phyloP scores from a whole-genome alignment of 2,888 invertebrate genomes.

The Pegoplata infirma region DNA sequence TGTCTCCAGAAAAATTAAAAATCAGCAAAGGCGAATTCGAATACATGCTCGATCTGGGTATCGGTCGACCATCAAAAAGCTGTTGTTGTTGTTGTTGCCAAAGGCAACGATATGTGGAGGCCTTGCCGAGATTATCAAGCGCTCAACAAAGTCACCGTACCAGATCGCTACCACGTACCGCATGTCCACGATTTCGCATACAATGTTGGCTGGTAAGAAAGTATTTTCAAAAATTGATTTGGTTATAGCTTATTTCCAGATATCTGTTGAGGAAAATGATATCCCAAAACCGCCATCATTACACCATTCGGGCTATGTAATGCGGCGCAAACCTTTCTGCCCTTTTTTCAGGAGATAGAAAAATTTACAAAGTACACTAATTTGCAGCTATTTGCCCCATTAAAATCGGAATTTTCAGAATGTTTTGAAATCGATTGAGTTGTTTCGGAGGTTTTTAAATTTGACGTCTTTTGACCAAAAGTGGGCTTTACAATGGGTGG shows the following conservation, averaged over 20 bases:
- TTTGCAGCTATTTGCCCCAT: too few relatives aligned
- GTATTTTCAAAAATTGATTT: constrained; percentile 59
- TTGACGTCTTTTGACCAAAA: too few relatives aligned
- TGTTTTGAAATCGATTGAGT: too few relatives aligned
- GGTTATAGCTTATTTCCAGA: too few relatives aligned
- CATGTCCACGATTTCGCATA: constrained; percentile 59
- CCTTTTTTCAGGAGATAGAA: too few relatives aligned
- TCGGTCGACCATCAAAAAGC: constrained; percentile 41
- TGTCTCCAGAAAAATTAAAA: constrained; percentile 55
- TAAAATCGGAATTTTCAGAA: too few relatives aligned
- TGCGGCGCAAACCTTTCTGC: too few relatives aligned
- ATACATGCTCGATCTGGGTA: constrained; percentile 26
- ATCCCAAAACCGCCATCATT: neutral
- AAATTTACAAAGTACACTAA: too few relatives aligned
- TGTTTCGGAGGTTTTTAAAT: too few relatives aligned
- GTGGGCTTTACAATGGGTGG: too few relatives aligned
- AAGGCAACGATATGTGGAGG: constrained; percentile 51
- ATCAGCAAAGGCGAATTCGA: constrained; percentile 55
- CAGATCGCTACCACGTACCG: constrained; percentile 70
- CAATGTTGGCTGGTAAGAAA: constrained; percentile 63
- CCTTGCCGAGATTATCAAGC: constrained; percentile 45
- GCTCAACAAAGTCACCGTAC: too few relatives aligned
- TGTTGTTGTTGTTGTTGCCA: constrained; percentile 54
- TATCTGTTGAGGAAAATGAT: too few relatives aligned
- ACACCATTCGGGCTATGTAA: neutral